These are phyloP conservation scores for Tichodroma muraria DNA, from an alignment of 2,113 vertebrate species.

Conservation along the genomic window DNA sequence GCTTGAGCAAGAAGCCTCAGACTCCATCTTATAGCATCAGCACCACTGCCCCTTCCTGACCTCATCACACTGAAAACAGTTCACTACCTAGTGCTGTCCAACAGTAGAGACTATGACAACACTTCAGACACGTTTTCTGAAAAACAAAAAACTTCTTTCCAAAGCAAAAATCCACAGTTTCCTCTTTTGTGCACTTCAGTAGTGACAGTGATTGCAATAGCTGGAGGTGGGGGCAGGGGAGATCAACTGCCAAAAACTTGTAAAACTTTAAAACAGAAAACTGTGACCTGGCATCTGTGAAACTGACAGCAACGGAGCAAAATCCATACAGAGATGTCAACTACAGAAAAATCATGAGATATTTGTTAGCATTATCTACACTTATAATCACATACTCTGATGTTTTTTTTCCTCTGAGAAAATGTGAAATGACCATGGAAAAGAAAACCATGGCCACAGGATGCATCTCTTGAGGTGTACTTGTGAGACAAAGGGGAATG, in stretches of 20 bases:
- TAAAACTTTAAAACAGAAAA: not conserved
- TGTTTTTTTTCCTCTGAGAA: not conserved
- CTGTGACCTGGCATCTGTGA: not conserved
- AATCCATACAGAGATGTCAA: not conserved
- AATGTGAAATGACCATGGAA: not conserved
- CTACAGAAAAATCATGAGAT: not conserved
- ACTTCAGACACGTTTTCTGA: not conserved
- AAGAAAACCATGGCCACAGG: not conserved
- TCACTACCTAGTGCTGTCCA: not conserved
- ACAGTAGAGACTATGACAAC: not conserved
- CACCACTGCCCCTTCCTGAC: not conserved
- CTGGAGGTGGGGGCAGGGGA: rapidly evolving
- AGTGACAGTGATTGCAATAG: not conserved
- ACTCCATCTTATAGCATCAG: not conserved
- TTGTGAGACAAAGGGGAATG: not conserved
- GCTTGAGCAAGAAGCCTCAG: not conserved
- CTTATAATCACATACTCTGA: not conserved
- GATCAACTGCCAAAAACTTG: not conserved
- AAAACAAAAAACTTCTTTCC: not conserved
- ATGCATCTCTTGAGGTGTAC: not conserved
- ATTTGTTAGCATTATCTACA: not conserved
- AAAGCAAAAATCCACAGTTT: not conserved
- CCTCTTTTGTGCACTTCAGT: not conserved
- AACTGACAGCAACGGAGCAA: not conserved
- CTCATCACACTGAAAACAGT: not conserved